Conservation (phyloP, 1,140 invertebrate genomes). For the Bemisia tabaci region DNA sequence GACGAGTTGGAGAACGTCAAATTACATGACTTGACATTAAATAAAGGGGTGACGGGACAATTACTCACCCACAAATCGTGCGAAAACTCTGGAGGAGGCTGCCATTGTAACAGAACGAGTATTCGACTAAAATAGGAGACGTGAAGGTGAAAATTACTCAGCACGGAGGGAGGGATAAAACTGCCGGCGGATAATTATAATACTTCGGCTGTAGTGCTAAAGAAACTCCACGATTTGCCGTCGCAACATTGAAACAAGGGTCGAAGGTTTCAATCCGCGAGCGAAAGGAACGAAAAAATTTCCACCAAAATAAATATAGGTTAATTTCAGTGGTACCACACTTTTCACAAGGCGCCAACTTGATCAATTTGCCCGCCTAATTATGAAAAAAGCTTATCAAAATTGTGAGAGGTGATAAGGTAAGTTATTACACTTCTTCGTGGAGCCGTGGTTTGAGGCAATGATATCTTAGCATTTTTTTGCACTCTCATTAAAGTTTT, state of each 20-base stretch:
- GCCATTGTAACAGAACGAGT: neutral
- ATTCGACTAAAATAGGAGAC: neutral
- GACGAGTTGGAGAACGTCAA: neutral
- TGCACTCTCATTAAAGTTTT: too few relatives aligned
- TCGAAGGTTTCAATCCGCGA: neutral
- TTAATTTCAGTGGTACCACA: neutral
- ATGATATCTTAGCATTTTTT: too few relatives aligned
- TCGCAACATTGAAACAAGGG: neutral
- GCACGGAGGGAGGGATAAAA: neutral
- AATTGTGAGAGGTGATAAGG: too few relatives aligned
- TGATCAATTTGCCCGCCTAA: too few relatives aligned
- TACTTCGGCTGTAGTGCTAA: neutral
- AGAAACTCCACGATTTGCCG: neutral
- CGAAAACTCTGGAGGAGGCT: neutral
- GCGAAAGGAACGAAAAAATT: neutral
- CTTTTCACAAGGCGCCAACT: too few relatives aligned
- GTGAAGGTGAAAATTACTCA: neutral
- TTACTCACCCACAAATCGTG: neutral
- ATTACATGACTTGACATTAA: neutral
- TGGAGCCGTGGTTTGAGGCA: too few relatives aligned
- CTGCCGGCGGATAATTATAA: neutral
- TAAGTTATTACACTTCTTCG: too few relatives aligned
- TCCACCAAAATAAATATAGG: neutral
- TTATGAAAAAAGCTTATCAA: too few relatives aligned
- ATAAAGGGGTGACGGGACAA: neutral